Conservation (phyloP, 1,140 invertebrate genomes). For the Pseudobourletiella spinata region DNA sequence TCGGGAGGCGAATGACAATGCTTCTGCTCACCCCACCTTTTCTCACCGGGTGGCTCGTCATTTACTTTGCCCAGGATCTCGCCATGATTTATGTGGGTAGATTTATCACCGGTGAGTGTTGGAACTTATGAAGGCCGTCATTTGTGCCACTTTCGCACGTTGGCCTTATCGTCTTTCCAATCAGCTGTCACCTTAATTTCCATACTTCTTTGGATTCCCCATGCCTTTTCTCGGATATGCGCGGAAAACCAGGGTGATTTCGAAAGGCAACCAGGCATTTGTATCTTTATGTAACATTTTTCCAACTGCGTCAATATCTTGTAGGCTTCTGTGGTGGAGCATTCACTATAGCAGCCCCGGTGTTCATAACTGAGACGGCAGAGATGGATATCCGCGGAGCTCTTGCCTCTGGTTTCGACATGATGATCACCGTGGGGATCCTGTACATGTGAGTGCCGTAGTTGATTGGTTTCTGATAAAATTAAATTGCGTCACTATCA, state of each 20-base stretch:
- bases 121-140: conserved; percentile 33
- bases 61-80: conserved; percentile 47
- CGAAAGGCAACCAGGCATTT: not conserved
- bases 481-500: too few species aligned
- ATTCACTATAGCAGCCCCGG: conserved; percentile 42
- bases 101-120: conserved; percentile 52
- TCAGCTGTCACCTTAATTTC: not conserved
- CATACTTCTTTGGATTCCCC: not conserved
- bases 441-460: conserved; percentile 65
- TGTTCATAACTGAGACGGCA: conserved; percentile 54
- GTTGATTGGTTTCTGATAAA: too few species aligned
- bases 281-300: not conserved
- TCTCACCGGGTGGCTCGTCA: conserved; percentile 56
- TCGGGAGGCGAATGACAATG: conserved; percentile 55
- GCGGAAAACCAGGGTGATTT: too few species aligned
- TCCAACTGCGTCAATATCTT: too few species aligned
- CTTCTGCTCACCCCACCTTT: conserved; percentile 52
- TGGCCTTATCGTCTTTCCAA: not conserved
- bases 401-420: conserved; percentile 68
- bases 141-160: conserved; percentile 37
- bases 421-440: conserved; percentile 67
- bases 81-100: conserved; percentile 52
- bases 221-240: too few species aligned
- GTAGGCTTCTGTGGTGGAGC: conserved; percentile 30
- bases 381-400: conserved; percentile 57